Conservation (phyloP, 2,888 invertebrate genomes). For the Anthrax anthrax region DNA sequence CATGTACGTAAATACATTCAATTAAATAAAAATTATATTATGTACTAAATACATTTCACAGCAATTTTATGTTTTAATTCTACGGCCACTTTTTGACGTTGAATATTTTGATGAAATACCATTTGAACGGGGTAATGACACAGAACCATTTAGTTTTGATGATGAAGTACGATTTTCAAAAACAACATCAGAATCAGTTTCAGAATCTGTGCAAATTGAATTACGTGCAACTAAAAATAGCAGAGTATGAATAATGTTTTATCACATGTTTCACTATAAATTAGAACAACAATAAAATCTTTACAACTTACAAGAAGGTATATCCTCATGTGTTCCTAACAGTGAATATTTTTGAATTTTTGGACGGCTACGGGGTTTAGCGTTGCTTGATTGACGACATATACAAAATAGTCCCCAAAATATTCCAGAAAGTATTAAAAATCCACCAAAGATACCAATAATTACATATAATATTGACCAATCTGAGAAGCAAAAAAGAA, state of each 20-base stretch:
- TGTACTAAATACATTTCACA: no score
- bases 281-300: no score
- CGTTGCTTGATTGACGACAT: constrained; percentile 37
- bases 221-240: constrained; percentile 22
- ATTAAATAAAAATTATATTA: no score
- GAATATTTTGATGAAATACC: constrained; percentile 10
- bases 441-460: constrained; percentile 50
- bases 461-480: constrained; percentile 92
- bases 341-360: constrained; percentile 55
- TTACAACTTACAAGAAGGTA: constrained; percentile 28
- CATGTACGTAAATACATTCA: no score
- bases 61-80: constrained; percentile 10
- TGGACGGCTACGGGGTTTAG: constrained; percentile 38
- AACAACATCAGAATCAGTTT: constrained; percentile 72
- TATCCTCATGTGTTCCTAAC: constrained; percentile 53
- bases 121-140: constrained; percentile 20
- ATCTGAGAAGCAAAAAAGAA: constrained; percentile 38
- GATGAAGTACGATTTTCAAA: constrained; percentile 48
- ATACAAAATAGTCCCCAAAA: constrained; percentile 51
- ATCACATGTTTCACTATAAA: no score
- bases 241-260: no score
- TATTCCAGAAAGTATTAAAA: constrained; percentile 44
- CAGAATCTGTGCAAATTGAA: constrained; percentile 56
- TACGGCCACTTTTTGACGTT: constrained; percentile 9
- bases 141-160: constrained; percentile 19